Evolutionary conservation across 2,113 vertebrate species (phyloP).

Genomic region (Tiliqua scincoides): DNA sequence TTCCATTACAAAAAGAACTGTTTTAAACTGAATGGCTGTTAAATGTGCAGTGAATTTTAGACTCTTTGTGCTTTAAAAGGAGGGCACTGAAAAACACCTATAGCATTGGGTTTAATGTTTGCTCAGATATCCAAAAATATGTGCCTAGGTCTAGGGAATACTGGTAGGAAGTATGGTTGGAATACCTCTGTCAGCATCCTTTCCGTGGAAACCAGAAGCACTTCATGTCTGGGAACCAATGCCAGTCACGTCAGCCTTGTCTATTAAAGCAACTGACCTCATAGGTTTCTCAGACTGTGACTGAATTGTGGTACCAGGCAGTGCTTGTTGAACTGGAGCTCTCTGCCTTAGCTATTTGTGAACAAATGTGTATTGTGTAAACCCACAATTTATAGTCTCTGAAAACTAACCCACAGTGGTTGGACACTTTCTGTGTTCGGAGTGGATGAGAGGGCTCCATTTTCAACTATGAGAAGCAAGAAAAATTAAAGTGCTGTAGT

Average conservation of each 20-base stretch:
- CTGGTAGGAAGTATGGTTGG: conserved; percentile 50
- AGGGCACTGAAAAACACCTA: conserved; percentile 24
- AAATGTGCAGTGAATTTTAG: conserved; percentile 33
- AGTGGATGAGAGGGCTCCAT: not conserved
- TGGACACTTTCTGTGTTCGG: not conserved
- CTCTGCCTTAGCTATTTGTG: conserved; percentile 56
- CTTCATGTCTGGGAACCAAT: conserved; percentile 50
- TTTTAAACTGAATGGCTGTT: not conserved
- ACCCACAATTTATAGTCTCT: conserved; percentile 33
- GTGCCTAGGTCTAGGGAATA: conserved; percentile 43
- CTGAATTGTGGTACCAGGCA: conserved; percentile 61
- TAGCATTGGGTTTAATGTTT: conserved; percentile 36
- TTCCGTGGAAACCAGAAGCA: conserved; percentile 57
- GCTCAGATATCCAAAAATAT: conserved; percentile 25
- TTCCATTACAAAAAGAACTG: conserved; percentile 21
- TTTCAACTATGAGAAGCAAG: not conserved
- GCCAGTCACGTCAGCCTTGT: conserved; percentile 42
- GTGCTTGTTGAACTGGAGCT: conserved; percentile 58
- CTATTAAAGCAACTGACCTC: conserved; percentile 69
- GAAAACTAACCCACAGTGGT: conserved; percentile 2
- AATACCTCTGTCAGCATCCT: conserved; percentile 57
- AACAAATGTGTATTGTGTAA: conserved; percentile 53
- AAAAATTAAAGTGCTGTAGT: conserved; percentile 1
- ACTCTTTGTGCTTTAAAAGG: conserved; percentile 29
- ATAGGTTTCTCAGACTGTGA: conserved; percentile 44